Evolutionary conservation across 1,140 invertebrate species (phyloP).

Genomic region (Solen grandis): DNA sequence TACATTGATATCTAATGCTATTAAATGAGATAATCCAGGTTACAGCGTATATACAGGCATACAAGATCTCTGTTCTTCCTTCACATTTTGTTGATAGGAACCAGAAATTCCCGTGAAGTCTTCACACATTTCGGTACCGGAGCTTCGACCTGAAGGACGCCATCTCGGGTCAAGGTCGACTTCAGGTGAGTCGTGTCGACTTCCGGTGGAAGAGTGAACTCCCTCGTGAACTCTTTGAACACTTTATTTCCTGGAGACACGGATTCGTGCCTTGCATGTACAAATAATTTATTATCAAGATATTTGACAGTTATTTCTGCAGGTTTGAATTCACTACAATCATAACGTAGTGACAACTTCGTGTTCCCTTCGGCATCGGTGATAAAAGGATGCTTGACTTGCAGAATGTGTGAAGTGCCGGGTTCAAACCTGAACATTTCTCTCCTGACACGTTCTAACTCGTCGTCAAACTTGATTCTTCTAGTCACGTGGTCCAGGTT

Average conservation of each 20-base stretch:
- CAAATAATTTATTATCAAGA: slow-evolving; percentile 69
- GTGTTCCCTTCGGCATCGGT: too few relatives aligned
- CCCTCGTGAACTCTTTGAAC: slow-evolving; percentile 74
- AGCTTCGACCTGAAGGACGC: slow-evolving; percentile 76
- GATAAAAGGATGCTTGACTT: neutral
- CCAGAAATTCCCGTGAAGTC: slow-evolving; percentile 68
- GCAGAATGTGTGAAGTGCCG: neutral
- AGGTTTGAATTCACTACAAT: slow-evolving; percentile 75
- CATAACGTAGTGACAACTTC: slow-evolving; percentile 74
- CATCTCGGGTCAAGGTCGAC: slow-evolving; percentile 74
- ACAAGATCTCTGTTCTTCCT: too few relatives aligned
- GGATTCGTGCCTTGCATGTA: slow-evolving; percentile 74
- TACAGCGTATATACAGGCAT: too few relatives aligned
- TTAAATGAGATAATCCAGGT: too few relatives aligned
- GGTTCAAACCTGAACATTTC: neutral
- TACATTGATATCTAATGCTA: too few relatives aligned
- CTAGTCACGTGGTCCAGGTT: neutral
- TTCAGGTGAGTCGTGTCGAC: slow-evolving; percentile 75
- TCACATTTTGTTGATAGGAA: slow-evolving; percentile 71
- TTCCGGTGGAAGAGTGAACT: slow-evolving; percentile 72
- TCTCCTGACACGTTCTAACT: neutral
- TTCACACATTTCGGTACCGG: slow-evolving; percentile 70
- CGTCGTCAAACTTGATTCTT: neutral
- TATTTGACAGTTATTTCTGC: slow-evolving; percentile 77
- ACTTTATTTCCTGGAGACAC: slow-evolving; percentile 68